Evolutionary conservation across 2,113 vertebrate species (phyloP), one percentile per base, ranked within the genome.

Genomic region (Butorides virescens): DNA sequence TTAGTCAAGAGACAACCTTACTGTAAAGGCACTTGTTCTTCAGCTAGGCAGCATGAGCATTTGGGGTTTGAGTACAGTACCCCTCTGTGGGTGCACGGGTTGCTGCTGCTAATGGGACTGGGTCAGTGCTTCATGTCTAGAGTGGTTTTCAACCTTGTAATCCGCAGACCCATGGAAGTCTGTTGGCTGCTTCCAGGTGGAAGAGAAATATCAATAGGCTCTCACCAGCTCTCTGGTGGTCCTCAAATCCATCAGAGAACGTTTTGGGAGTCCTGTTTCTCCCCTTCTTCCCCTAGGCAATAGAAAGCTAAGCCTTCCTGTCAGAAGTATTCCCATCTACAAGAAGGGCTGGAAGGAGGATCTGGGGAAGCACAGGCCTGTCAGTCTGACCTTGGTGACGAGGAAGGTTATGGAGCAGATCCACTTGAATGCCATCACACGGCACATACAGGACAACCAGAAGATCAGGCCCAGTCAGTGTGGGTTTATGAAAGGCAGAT

Each of bases 81-180:
- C 6, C 7, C 20, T 49, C 68, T 72, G 32, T 30, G 30, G 37
- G 25, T 42, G 18, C 27, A 30, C 44, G 66, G 44, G 19, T 47
- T 4, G 5, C 39, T 68, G n/a, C 61, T 50, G 39, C 46, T 79
- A 49, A 55, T 27, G 36, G 49, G 26, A 63, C 12, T 30, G 52
- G 17, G 10, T 82, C 62, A 61, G 20, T 37, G 34, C 6, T 56
- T 72, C 23, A 12, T 8, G 42, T 27, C 37, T 66, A 39, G n/a
- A 80, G 25, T 34, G 32, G 19, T 66, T 90, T 92, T 36, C 53
- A 5, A 8, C 16, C 34, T 75, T 32, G 10, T 58, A 65, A 79
- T 63, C n/a, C 70, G 73, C 53, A 80, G 42, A 80, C 3, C 5
- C 0, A 0, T 73, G 34, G 29, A 70, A 83, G 17, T 11, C 58